Base-by-base conservation (phyloP, 2,113 vertebrate species). In the Motacilla alba region DNA sequence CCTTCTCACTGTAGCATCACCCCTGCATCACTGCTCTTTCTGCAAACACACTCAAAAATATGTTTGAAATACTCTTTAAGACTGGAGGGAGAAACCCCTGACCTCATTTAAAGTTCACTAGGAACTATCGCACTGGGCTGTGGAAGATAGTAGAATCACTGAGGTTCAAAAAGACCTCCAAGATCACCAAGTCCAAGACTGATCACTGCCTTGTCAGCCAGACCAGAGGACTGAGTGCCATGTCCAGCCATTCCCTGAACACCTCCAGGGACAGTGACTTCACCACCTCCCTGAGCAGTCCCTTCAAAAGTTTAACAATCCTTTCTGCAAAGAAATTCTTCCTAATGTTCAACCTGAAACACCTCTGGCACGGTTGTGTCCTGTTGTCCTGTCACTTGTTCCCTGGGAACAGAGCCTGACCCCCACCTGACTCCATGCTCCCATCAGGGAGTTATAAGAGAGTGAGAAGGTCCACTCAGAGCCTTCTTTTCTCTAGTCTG, bases 61-160 rank as follows among this genome's bases (percentile, higher is more conserved):
- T 0, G 0, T 28, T 15, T 59, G 27, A 81, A 67, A 81, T 22
- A 33, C 1, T 3, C 23, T 23, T 58, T 59, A 13, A 35, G 17
- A 8, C 8, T 5, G 8, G 5, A 6, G 33, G 6, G 6, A 28
- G 5, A 13, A 31, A 9, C 2, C 6, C 13, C 12, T 30, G 43
- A 9, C 4, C 17, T 30, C 53, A 37, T 53, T 43, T 28, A 37
- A 69, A 88, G 28, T 50, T 46, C 16, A 52, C 0, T 0, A 1
- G 49, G 41, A 89, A 16, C 26, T 13, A 2, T 8, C 13, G 17
- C 6, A 12, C 6, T 8, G 39, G 35, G 21, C 6, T 47, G 30
- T 14, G 46, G 33, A 64, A 64, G 35, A 67, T 8, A 6, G 9
- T 17, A 64, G 21, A 64, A 43, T 58, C 26, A 43, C 0, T 58